Conservation (phyloP, 2,113 vertebrate species). For the Pavo muticus region DNA sequence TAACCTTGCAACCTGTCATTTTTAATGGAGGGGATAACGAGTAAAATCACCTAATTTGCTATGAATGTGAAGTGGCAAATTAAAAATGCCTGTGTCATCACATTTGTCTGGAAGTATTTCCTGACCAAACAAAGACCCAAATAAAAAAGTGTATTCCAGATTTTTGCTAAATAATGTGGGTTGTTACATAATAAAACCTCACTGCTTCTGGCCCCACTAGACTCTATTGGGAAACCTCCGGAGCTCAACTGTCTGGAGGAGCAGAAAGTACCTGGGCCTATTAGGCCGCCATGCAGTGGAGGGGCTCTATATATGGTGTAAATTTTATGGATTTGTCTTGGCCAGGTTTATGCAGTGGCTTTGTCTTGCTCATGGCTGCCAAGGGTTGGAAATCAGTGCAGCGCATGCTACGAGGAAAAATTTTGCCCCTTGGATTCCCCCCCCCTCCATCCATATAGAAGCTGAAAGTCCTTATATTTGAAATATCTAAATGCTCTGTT, state of each 20-base stretch:
- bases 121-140: slow-evolving; percentile 58
- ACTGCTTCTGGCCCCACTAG: neutral
- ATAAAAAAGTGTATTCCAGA: slow-evolving; percentile 52
- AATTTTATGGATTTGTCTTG: slow-evolving; percentile 70
- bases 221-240: slow-evolving; percentile 22
- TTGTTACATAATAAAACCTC: slow-evolving; percentile 61
- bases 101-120: slow-evolving; percentile 70
- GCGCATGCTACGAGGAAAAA: slow-evolving; percentile 45
- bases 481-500: slow-evolving; percentile 58
- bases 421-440: slow-evolving; percentile 9
- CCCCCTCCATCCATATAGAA: neutral
- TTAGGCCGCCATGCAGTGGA: slow-evolving; percentile 10
- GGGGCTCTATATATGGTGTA: neutral
- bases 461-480: slow-evolving; percentile 19
- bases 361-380: neutral
- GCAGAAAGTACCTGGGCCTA: slow-evolving; percentile 41
- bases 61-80: slow-evolving; percentile 59
- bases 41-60: slow-evolving; percentile 66
- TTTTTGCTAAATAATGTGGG: slow-evolving; percentile 53
- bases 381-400: slow-evolving; percentile 19
- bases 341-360: slow-evolving; percentile 15
- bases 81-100: slow-evolving; percentile 70
- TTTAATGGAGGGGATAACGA: slow-evolving; percentile 43
- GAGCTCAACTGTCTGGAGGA: neutral
- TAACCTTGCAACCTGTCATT: slow-evolving; percentile 68